Evolutionary conservation across 2,797 vertebrate genomes (phyloP).

Genomic region (Sebastes reedi): DNA sequence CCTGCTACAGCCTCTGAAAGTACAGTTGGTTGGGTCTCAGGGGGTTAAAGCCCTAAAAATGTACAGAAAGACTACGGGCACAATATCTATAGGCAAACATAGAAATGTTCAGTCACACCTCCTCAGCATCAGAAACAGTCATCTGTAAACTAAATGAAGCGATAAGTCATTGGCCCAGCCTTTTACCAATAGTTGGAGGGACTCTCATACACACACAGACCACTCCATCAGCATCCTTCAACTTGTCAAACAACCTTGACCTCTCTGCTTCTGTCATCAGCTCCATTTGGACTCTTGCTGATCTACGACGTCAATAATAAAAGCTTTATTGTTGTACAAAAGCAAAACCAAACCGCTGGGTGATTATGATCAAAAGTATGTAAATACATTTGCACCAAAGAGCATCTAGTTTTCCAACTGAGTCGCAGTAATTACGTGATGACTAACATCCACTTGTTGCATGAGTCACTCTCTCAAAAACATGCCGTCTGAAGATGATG

Average conservation of each 20-base stretch:
- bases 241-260: neutral
- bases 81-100: neutral
- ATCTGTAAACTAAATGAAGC: neutral
- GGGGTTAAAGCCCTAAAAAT: neutral
- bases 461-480: conserved; percentile 50
- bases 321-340: neutral
- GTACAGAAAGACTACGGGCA: neutral
- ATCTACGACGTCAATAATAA: neutral
- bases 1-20: no score
- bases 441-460: conserved; percentile 63
- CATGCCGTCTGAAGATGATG: conserved; percentile 36
- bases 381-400: neutral
- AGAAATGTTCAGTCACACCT: neutral
- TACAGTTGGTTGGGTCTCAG: no score
- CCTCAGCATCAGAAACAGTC: neutral
- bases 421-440: conserved; percentile 2
- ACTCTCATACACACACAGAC: neutral
- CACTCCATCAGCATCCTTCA: neutral
- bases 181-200: neutral
- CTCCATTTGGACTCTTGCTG: neutral
- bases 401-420: conserved; percentile 4
- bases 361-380: neutral
- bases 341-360: neutral
- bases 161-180: neutral
- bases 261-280: neutral